These are phyloP conservation scores for Takifugu bimaculatus DNA, from an alignment of 2,113 vertebrate genomes.

Conservation along the genomic window DNA sequence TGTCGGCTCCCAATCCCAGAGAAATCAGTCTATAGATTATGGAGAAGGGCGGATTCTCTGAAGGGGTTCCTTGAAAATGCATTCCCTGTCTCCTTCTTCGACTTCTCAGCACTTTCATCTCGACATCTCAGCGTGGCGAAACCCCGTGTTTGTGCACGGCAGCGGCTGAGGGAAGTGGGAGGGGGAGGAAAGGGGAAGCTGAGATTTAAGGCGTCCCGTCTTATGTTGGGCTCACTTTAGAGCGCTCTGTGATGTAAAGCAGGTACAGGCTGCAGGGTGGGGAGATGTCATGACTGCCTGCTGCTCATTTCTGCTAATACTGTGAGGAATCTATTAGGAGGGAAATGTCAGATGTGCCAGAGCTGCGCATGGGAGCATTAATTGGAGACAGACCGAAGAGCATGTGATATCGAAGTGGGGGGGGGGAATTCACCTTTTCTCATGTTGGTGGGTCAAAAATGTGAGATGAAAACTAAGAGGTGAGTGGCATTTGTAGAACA, in stretches of 20 bases:
- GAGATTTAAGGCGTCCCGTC: slow-evolving; percentile 24
- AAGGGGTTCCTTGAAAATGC: slow-evolving; percentile 32
- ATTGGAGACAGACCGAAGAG: slow-evolving; percentile 27
- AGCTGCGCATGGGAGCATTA: slow-evolving; percentile 15
- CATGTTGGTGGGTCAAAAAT: neutral
- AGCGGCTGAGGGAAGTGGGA: neutral
- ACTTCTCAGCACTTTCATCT: slow-evolving; percentile 44
- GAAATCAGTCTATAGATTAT: slow-evolving; percentile 60
- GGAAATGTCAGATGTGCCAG: slow-evolving; percentile 35
- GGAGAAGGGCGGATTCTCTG: slow-evolving; percentile 29
- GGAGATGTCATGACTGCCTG: slow-evolving; percentile 33
- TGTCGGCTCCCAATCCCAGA: slow-evolving; percentile 60
- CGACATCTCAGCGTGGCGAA: slow-evolving; percentile 42
- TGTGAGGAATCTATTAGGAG: slow-evolving; percentile 35
- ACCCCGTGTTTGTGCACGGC: slow-evolving; percentile 14
- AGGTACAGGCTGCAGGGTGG: slow-evolving; percentile 42
- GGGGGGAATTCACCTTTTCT: neutral
- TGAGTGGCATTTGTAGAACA: neutral
- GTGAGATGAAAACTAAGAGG: neutral
- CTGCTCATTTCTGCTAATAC: slow-evolving; percentile 28
- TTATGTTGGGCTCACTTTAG: slow-evolving; percentile 38
- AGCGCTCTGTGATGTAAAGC: slow-evolving; percentile 25
- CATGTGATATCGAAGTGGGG: neutral
- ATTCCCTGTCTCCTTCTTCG: slow-evolving; percentile 14
- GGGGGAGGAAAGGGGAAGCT: slow-evolving; percentile 24